These are phyloP conservation scores for Octodon degus DNA, from an alignment of 2,113 vertebrate species.

Conservation along the genomic window DNA sequence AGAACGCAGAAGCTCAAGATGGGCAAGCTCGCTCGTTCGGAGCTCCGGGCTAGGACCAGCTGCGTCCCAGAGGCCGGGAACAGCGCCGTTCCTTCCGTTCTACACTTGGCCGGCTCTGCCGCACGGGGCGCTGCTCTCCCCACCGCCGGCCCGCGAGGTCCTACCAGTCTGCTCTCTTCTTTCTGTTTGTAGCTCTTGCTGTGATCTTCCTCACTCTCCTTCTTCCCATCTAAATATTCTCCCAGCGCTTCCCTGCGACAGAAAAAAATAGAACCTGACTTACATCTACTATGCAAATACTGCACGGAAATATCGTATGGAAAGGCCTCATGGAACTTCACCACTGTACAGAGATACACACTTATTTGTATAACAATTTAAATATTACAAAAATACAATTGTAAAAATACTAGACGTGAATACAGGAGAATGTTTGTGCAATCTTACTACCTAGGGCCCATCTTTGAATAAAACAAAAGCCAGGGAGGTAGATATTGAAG, in stretches of 20 bases:
- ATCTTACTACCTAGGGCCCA: not conserved
- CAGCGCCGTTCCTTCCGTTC: not conserved
- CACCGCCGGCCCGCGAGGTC: not conserved
- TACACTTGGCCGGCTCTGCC: no score
- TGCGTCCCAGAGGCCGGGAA: not conserved
- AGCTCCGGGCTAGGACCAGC: not conserved
- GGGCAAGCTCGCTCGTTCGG: not conserved
- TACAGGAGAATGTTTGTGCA: not conserved
- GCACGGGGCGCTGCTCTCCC: not conserved
- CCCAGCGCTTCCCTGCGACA: conserved; percentile 82
- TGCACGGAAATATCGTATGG: not conserved
- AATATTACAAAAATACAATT: not conserved
- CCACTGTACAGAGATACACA: not conserved
- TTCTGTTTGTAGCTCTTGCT: conserved; percentile 84
- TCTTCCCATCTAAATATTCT: conserved; percentile 73
- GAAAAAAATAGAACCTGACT: not conserved
- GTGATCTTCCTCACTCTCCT: conserved; percentile 79
- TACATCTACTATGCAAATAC: not conserved
- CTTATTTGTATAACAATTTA: not conserved
- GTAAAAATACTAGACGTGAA: conserved; percentile 25
- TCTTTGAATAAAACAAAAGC: conserved; percentile 18
- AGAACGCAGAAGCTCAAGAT: not conserved
- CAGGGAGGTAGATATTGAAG: not conserved
- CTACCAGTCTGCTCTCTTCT: conserved; percentile 88
- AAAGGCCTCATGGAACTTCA: not conserved